These are phyloP conservation scores for Catagonus wagneri DNA, from an alignment of 2,113 vertebrate genomes.

Conservation along the genomic window DNA sequence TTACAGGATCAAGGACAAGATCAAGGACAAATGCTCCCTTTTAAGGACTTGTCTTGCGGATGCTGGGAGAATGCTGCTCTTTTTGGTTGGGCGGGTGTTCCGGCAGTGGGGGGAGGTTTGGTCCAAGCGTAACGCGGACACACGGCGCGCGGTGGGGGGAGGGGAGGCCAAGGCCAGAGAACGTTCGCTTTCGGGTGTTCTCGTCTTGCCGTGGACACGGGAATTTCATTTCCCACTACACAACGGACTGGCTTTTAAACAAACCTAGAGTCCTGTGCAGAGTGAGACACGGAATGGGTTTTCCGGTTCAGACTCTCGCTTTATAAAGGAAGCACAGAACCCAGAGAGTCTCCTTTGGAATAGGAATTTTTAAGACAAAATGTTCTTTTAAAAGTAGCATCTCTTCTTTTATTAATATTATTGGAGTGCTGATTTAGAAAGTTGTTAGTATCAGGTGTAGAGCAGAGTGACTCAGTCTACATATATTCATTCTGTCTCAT, in stretches of 20 bases:
- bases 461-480: no score
- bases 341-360: not conserved
- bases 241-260: not conserved
- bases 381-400: not conserved
- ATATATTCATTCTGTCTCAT: no score
- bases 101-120: not conserved
- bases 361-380: not conserved
- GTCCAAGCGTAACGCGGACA: rapidly evolving
- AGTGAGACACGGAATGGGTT: not conserved
- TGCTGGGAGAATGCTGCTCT: not conserved
- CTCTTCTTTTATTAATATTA: no score
- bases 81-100: not conserved
- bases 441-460: no score
- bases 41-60: not conserved
- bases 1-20: not conserved
- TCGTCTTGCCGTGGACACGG: not conserved
- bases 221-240: not conserved
- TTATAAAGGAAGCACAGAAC: not conserved
- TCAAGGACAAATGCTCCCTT: not conserved
- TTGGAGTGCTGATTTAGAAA: no score
- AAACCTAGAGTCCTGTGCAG: not conserved
- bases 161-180: not conserved
- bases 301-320: not conserved
- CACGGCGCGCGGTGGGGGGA: rapidly evolving
- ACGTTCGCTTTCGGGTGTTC: no score